Base-by-base conservation (phyloP, 2,888 invertebrate species). In the Aspidiotus rigidus region DNA sequence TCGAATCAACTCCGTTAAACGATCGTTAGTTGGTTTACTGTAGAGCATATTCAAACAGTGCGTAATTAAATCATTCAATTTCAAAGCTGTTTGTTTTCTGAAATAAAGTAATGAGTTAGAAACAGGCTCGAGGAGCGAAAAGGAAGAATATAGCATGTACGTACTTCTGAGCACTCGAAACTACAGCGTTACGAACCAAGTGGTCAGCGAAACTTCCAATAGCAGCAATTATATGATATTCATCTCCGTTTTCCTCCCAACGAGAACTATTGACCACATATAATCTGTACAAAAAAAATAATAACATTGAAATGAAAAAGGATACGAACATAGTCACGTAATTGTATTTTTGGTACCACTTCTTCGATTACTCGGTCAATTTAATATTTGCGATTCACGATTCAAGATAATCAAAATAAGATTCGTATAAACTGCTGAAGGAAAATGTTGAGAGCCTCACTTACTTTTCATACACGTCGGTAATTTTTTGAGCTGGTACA, bases 211-310 rank as follows among this genome's bases (percentile, higher is more conserved):
- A 80, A 73, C 84, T 82, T 70, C 86, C 86, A 39, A 90, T 85
- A 7, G 87, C 89, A 77, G 86, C 84, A 73, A 92, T 86, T 73
- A 93, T 82, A 81, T 94, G 93, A 77, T 88, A 86, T 78, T 93
- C 92, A 77, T 90, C 87, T 69, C 90, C 89, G 78, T 88, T 86
- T 17, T 86, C 85, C 71, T 89, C 84, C 93, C 94, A 95, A 74
- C 88, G 86, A 69, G 89, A 85, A 78, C 93, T 92, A 80, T 90
- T 88, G 76, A 86, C 85, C 73, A 88, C 86, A 76, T 86, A 86
- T 82, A 88, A 79, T 76, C 88, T 87, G 72, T 61, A 78, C 77
- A 2, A 5, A 15, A 11, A 57, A 15, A 57, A n/a, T n/a, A 49
- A 11, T 2, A n/a, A 6, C 2, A 49, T 49, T 49, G 2, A n/a